phyloP scores from a whole-genome alignment of 2,797 vertebrate genomes.

The Halcyon chelicuti region DNA sequence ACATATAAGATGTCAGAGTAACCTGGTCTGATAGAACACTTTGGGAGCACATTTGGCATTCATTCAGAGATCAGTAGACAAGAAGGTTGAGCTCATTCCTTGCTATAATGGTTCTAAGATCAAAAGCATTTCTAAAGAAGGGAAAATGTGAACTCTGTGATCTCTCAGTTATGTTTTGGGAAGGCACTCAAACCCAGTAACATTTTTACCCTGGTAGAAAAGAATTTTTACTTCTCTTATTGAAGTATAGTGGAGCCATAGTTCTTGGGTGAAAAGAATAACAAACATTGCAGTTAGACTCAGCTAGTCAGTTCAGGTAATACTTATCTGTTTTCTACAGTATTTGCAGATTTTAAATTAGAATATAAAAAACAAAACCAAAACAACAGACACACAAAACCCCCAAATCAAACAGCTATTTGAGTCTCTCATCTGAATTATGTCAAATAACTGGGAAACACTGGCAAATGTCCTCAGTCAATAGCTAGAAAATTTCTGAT shows the following conservation, averaged over 20 bases:
- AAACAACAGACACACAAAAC: not conserved
- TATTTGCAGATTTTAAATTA: not conserved
- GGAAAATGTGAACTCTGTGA: not conserved
- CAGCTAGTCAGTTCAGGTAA: not conserved
- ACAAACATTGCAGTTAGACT: not conserved
- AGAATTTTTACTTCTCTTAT: not conserved
- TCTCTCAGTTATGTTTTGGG: not conserved
- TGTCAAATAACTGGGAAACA: not conserved
- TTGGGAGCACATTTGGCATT: not conserved
- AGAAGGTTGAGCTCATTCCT: not conserved
- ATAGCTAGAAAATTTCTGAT: not conserved
- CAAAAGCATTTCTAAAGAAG: not conserved
- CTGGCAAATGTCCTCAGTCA: not conserved
- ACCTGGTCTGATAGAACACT: not conserved
- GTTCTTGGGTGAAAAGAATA: not conserved
- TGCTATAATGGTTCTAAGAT: not conserved
- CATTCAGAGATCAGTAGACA: not conserved
- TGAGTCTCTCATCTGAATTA: not conserved
- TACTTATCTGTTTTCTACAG: not conserved
- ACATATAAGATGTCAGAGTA: not conserved
- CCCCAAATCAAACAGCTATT: not conserved
- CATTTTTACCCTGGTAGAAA: not conserved
- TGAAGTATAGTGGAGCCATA: accelerated
- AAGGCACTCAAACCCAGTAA: not conserved
- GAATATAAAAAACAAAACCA: not conserved